Base-by-base conservation (phyloP, 2,888 invertebrate genomes). In the Xestobium rufovillosum region DNA sequence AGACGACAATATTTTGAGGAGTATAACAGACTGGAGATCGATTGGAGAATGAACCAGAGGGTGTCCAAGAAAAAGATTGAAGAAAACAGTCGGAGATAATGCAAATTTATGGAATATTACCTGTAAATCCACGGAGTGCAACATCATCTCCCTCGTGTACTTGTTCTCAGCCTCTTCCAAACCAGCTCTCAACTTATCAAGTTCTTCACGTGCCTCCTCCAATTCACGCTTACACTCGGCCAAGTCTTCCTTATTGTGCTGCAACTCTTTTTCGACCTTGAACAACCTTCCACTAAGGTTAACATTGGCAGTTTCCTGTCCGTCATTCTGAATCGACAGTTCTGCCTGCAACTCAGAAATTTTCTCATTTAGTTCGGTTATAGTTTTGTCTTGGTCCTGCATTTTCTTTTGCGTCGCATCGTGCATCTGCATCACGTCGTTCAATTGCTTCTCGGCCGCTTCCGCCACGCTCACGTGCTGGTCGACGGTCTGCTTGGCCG, bases 391-490 rank as follows among this genome's bases (percentile, higher is more conserved):
- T 3, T 80, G 64, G 26, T 57, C 56, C 43, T 71, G 69, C 17
- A 76, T 57, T 39, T 68, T 65, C 30, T 68, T 65, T 1, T 81
- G 60, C 59, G 79, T 74, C 9, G 62, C 59, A 55, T 82, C 80
- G 13, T 60, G 53, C 39, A 53, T 49, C 17, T 61, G 59, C 4
- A 55, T 36, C 2, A 59, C 36, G 13, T 58, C 53, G 34, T 78
- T 78, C 31, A 87, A 67, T 65, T 87, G 85, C 38, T 76, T 78
- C 63, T 92, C 91, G 11, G 89, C 76, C 43, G 77, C 76, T 59
- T 87, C 83, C 0, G 91, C 82, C 50, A 94, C 82, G 49, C 82
- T 80, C 56, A 81, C 83, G 64, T 89, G 90, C 58, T 94, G 89
- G 50, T 84, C 81, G 8, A 81, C 76, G 52, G 88, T 86, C 53